Conservation (phyloP, 2,113 vertebrate species). For the Hyperoodon ampullatus region DNA sequence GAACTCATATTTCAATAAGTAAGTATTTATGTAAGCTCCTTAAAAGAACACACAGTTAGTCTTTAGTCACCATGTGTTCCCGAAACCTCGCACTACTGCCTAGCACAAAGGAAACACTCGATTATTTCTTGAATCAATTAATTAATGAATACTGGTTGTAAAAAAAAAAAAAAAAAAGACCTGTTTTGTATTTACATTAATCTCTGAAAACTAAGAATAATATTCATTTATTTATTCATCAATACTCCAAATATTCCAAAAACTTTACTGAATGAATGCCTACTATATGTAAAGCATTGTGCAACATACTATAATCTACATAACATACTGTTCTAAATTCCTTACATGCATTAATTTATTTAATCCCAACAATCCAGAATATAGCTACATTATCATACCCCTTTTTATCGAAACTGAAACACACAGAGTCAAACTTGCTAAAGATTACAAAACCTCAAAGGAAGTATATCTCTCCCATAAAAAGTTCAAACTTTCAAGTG, state of each 20-base stretch:
- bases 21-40: not conserved
- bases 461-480: not conserved
- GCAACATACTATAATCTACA: not conserved
- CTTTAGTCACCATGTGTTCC: not conserved
- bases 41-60: not conserved
- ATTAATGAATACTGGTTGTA: not conserved
- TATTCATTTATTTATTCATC: slow-evolving; percentile 27
- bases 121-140: slow-evolving; percentile 5
- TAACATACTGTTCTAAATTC: not conserved
- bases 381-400: not conserved
- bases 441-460: not conserved
- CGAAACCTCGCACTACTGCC: not conserved
- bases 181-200: not conserved
- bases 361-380: not conserved
- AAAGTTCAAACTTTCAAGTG: not conserved
- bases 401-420: not conserved
- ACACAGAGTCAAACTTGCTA: not conserved
- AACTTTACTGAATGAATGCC: not conserved
- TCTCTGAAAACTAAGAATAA: slow-evolving; percentile 30
- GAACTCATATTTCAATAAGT: not conserved
- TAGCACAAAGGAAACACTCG: not conserved
- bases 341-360: not conserved
- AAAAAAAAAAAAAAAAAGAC: not conserved
- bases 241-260: slow-evolving; percentile 7
- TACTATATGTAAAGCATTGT: slow-evolving; percentile 6